Evolutionary conservation across 2,888 invertebrate genomes (phyloP).

Genomic region (Nysson spinosus): DNA sequence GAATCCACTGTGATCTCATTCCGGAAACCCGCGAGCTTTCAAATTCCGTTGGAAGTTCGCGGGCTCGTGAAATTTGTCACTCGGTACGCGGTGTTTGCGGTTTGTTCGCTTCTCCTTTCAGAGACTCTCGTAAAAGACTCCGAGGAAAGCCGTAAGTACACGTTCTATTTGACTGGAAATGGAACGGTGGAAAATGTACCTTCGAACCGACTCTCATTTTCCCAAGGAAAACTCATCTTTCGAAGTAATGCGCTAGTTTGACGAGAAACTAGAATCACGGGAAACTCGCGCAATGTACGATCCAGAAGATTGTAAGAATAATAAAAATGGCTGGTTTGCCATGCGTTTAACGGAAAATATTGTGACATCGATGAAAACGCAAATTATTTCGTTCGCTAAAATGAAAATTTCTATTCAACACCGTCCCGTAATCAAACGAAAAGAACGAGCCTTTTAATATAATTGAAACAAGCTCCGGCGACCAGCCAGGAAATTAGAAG

Average conservation of each 20-base stretch:
- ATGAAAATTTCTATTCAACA: no score
- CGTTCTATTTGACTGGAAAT: no score
- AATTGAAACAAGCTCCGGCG: not conserved
- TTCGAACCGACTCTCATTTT: not conserved
- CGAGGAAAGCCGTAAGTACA: not conserved
- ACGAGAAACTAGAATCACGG: no score
- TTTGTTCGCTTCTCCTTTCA: not conserved
- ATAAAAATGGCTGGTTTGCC: no score
- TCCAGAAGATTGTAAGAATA: no score
- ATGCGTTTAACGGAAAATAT: no score
- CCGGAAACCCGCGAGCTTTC: constrained; percentile 40
- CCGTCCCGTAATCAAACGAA: not conserved
- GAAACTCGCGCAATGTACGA: no score
- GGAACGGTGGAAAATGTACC: no score
- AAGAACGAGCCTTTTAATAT: not conserved
- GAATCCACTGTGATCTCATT: constrained; percentile 21
- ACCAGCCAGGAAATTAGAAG: not conserved
- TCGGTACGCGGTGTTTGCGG: not conserved
- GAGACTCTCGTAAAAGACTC: constrained; percentile 9
- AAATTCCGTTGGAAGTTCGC: constrained; percentile 21
- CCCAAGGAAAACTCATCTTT: not conserved
- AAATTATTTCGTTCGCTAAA: no score
- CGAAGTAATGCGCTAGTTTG: no score
- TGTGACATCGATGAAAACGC: no score
- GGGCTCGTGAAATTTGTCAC: constrained; percentile 16